Conservation (phyloP, 1,140 invertebrate species). For the Drosophila ficusphila region DNA sequence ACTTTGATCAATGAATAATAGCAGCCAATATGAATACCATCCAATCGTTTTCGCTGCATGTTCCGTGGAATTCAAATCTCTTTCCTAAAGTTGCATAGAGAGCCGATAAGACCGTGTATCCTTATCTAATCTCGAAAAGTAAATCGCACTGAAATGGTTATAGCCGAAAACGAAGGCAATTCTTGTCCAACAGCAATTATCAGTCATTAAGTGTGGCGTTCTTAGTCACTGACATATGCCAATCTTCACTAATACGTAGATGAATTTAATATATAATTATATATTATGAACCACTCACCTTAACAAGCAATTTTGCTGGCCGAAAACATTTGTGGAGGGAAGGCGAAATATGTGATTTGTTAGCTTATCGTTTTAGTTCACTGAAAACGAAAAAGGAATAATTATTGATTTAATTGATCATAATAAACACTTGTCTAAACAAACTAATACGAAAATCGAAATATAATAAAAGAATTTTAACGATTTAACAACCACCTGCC, state of each 20-base stretch:
- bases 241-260: slow-evolving; percentile 30
- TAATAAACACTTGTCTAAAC: not conserved
- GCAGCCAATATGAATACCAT: too few species aligned
- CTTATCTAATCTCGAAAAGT: slow-evolving; percentile 29
- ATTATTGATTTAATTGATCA: slow-evolving; percentile 8
- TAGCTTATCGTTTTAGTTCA: slow-evolving; percentile 29
- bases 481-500: too few species aligned
- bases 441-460: not conserved
- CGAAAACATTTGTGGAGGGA: slow-evolving; percentile 57
- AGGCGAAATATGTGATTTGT: slow-evolving; percentile 32
- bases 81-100: not conserved
- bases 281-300: slow-evolving; percentile 56
- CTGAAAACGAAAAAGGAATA: slow-evolving; percentile 46
- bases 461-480: too few species aligned
- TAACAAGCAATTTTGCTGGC: slow-evolving; percentile 52
- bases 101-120: not conserved
- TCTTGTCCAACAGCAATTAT: slow-evolving; percentile 37
- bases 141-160: not conserved
- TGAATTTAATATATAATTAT: slow-evolving; percentile 23
- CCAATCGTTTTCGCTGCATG: not conserved
- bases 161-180: not conserved
- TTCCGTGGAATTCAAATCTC: not conserved
- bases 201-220: slow-evolving; percentile 27
- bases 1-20: slow-evolving; percentile 9
- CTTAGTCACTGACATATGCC: slow-evolving; percentile 46